Conservation (phyloP, 1,140 invertebrate species). For the Chrysoperla carnea region DNA sequence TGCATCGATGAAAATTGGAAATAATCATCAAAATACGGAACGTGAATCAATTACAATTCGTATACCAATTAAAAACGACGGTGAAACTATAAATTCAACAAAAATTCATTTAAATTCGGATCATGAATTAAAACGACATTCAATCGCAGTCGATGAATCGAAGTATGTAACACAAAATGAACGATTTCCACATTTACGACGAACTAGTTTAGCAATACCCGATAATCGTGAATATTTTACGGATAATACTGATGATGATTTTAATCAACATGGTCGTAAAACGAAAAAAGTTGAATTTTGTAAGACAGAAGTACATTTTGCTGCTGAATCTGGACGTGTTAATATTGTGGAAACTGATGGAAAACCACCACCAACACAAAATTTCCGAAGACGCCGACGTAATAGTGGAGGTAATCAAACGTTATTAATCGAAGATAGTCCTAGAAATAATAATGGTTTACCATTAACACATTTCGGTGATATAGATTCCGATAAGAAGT, state of each 20-base stretch:
- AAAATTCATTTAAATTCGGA: constrained; percentile 5
- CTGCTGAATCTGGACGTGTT: constrained; percentile 61
- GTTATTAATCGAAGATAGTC: constrained; percentile 10
- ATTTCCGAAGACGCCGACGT: constrained; percentile 46
- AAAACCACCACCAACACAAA: constrained; percentile 63
- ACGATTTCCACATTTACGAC: constrained; percentile 10
- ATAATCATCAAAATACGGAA: neutral
- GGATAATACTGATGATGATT: constrained; percentile 13
- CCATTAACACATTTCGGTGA: constrained; percentile 33
- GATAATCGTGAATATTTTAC: constrained; percentile 16
- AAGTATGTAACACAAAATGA: constrained; percentile 24
- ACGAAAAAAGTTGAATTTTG: constrained; percentile 66
- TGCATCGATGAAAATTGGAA: neutral
- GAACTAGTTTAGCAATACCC: constrained; percentile 24
- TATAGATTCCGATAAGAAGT: constrained; percentile 26
- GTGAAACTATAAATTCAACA: neutral
- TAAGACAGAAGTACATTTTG: constrained; percentile 73
- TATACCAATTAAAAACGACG: neutral
- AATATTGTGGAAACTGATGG: constrained; percentile 75
- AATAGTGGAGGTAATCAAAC: constrained; percentile 17
- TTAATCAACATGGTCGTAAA: constrained; percentile 23
- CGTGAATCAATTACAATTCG: constrained; percentile 1
- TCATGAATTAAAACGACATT: constrained; percentile 30
- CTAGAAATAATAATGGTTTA: constrained; percentile 17
- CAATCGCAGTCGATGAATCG: constrained; percentile 34